Evolutionary conservation across 2,888 invertebrate genomes (phyloP), one percentile per base, ranked within the genome.

Genomic region (Frankliniella fusca): DNA sequence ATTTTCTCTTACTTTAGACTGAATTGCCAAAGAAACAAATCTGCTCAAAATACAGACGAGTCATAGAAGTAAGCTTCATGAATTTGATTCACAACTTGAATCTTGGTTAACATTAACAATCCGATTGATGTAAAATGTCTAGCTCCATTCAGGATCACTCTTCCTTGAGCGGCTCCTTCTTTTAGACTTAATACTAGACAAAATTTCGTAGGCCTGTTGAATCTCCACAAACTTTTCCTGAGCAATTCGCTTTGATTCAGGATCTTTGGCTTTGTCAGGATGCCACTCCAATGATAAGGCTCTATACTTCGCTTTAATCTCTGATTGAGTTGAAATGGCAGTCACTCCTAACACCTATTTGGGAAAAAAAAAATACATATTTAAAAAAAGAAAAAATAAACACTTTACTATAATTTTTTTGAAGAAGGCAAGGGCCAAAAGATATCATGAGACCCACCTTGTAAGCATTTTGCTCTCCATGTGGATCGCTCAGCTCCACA

Each of bases 191-290:
- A 94, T 94, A 85, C 93, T 95, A 12, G 95, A 96, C 0, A 97
- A 89, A 80, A 95, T 93, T 87, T 95, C 97, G 87, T 97, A 98
- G 0, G 98, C 97, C 87, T 95, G 94, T 86, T 97, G 97, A 84
- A 97, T 95, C 86, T 97, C 96, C 91, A 97, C 95, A 87, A 98
- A 98, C 82, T 91, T 93, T 85, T 95, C 94, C 86, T 97, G 95
- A 0, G 96, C 97, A 2, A 89, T 90, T 5, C 90, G 88, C 79
- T 94, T 92, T 83, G 91, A 91, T 5, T 90, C 91, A 0, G 90
- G 90, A 84, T 95, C 94, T 86, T 95, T 95, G 9, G 94, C 94
- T 87, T 96, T 96, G 87, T 98, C 98, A 0, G 98, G 98, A 88
- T 98, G 98, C 89, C 94, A 93, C 86, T 95, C 94, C 54, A 94